Base-by-base conservation (phyloP, 2,797 vertebrate species). In the Loriculus beryllinus region DNA sequence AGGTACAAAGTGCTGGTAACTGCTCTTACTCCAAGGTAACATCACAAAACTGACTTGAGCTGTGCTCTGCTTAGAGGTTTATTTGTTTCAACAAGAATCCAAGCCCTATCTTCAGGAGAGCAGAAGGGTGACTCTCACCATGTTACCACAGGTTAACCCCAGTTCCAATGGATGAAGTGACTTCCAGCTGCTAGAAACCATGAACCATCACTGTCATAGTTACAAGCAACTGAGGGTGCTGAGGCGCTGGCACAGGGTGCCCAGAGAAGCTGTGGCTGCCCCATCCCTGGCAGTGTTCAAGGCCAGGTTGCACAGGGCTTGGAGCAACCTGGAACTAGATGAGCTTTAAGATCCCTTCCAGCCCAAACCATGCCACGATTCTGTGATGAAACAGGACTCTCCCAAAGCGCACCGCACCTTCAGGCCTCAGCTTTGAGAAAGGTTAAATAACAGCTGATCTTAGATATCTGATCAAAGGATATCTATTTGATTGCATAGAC, bases 181-280 rank as follows among this genome's bases (percentile, higher is more conserved):
- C 3, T 0, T 16, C 17, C 43, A 59, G 63, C 63, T 59, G 49
- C 56, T 33, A 28, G 35, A 57, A 40, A 18, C 26, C 60, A n/a
- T 2, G 0, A 22, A 10, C 1, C 5, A 52, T 39, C 57, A 47
- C 51, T 1, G 0, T 23, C 26, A 7, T 5, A 22, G 49, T 25
- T 39, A 59, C 20, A 31, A 48, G 20, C 33, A 56, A 18, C 42
- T 23, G 54, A 23, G 22, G 22, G 21, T 23, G 54, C 54, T 57
- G 54, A 23, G 10, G 54, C n/a, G 6, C n/a, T 57, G 54, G 4
- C n/a, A 56, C 9, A 56, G 21, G 54, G 54, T 15, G n/a, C 21
- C 9, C 54, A 17, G 14, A 57, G 33, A 17, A 57, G 33, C 56
- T 57, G 56, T 35, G 56, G 56, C 14, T 56, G 9, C 54, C 31